Evolutionary conservation across 2,797 vertebrate genomes (phyloP), one percentile per base, ranked within the genome.

Genomic region (Coracias cyanogaster): DNA sequence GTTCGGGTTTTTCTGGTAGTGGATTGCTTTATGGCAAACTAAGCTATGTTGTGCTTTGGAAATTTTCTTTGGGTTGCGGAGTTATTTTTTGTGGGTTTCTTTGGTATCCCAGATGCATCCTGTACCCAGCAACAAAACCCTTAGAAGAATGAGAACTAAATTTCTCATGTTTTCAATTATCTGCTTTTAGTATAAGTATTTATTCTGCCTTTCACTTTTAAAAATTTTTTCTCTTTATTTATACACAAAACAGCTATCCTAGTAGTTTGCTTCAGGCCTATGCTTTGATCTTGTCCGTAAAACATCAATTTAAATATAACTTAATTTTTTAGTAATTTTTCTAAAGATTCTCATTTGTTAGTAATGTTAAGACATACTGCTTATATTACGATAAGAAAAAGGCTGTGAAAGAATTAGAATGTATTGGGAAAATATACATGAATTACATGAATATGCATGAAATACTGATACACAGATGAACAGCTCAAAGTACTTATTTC

Each of bases 381-480:
- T 90, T 94, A 25, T 78, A 64, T 90, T 93, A 94, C 65, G 58
- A 41, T 83, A 81, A 91, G 57, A 46, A 85, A 87, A 86, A 88
- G 29, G 4, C 54, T 78, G 49, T 2, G 4, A 19, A 87, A 81
- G 33, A 86, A 81, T 67, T 71, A 62, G 52, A 79, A 89, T 92
- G 77, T 95, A 41, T 57, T 81, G 46, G 17, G 77, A 24, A 92
- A 81, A 74, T 57, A 16, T 37, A 20, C 67, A 62, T 87, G 18
- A 86, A 79, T 72, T 72, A 19, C 37, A 83, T 94, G 54, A 94
- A 82, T 97, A 88, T 94, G 82, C 72, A 78, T 94, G 55, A 67
- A 87, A 64, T 71, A 39, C 51, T 21, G 31, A 67, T 88, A 35
- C 8, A 69, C 37, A 18, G 5, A 76, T 89, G 83, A 91, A 80